Base-by-base conservation (phyloP, 2,113 vertebrate genomes). In the Anoplopoma fimbria region DNA sequence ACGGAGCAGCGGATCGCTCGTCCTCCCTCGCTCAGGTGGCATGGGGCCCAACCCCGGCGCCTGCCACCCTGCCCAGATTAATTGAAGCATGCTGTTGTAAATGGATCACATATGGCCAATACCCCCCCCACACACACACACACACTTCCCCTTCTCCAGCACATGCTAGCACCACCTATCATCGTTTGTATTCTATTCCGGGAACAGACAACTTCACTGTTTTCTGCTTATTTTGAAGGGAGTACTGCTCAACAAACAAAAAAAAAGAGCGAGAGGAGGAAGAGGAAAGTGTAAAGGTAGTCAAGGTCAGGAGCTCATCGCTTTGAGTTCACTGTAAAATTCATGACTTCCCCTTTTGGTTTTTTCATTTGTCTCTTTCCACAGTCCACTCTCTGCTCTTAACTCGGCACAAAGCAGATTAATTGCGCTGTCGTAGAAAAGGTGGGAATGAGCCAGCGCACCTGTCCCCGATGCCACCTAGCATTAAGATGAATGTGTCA, bases 31-130 rank as follows among this genome's bases (percentile, higher is more conserved):
- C 71, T 89, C 89, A 88, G 90, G 92, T 94, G 93, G 94, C 93
- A 85, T 1, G 9, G 73, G 84, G 94, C 93, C 92, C 92, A 77
- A 85, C 75, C 78, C 82, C 77, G 85, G 82, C 49, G 89, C 83
- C 94, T 90, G 89, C 89, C 91, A 88, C 91, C 88, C 85, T 90
- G 82, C 78, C 72, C 89, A 84, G 83, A 93, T 93, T 92, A 92
- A 95, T 93, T 91, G 92, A 92, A 89, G 92, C 91, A 91, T 92
- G 86, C 83, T 84, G 83, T 82, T 93, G 85, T 87, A 93, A 93
- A 95, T 93, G 81, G 93, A 93, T 91, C 91, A 87, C 93, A 93
- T 89, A 94, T 92, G 93, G 93, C 88, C 91, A 90, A 93, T 91
- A 93, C 87, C 74, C 17, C 75, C 75, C 77, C 76, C n/a, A 19